Conservation (phyloP, 1,140 invertebrate species). For the Ooceraea biroi region DNA sequence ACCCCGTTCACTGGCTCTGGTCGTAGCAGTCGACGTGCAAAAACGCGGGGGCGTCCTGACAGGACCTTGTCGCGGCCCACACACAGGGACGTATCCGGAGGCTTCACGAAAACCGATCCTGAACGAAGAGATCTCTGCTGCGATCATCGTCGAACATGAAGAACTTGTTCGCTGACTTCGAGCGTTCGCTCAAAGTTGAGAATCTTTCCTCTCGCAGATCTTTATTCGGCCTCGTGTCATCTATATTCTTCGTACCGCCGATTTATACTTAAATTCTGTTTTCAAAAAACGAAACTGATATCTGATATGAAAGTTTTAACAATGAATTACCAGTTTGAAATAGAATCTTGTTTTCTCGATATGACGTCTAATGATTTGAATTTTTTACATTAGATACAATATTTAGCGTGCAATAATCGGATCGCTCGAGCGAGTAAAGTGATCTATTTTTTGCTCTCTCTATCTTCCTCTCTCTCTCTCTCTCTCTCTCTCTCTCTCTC, state of each 20-base stretch:
- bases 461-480: too few relatives aligned
- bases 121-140: neutral
- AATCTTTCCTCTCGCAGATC: neutral
- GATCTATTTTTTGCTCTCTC: slow-evolving; percentile 49
- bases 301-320: slow-evolving; percentile 11
- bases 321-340: neutral
- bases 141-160: slow-evolving; percentile 4
- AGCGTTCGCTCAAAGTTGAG: neutral
- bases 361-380: slow-evolving; percentile 1
- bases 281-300: neutral
- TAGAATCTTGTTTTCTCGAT: neutral
- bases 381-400: neutral
- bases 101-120: slow-evolving; percentile 71
- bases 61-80: slow-evolving; percentile 83
- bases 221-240: neutral
- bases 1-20: slow-evolving; percentile 76
- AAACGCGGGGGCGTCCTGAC: slow-evolving; percentile 81
- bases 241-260: neutral
- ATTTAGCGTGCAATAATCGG: slow-evolving; percentile 15
- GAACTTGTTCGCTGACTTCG: neutral
- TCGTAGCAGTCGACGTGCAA: slow-evolving; percentile 65
- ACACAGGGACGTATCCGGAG: slow-evolving; percentile 79
- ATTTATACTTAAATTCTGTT: neutral
- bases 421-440: slow-evolving; percentile 23
- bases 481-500: slow-evolving; percentile 40